phyloP scores from a whole-genome alignment of 2,797 vertebrate species.

The Poecilia picta region DNA sequence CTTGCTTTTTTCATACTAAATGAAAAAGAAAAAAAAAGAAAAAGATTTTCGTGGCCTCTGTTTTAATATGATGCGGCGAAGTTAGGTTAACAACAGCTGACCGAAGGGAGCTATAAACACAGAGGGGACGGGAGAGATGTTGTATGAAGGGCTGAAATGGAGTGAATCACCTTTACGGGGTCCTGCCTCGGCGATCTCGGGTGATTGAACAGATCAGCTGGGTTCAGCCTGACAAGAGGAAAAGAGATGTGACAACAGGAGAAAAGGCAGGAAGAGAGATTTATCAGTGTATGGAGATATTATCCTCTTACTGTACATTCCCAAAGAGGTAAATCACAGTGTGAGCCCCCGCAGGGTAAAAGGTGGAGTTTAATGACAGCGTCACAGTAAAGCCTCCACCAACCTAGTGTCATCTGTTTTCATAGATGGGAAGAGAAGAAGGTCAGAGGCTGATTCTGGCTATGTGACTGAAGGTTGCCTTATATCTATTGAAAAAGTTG shows the following conservation, averaged over 20 bases:
- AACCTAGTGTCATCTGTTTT: constrained; percentile 18
- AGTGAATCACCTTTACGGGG: constrained; percentile 67
- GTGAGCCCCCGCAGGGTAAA: constrained; percentile 45
- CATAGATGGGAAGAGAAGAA: not conserved
- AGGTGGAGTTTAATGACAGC: constrained; percentile 34
- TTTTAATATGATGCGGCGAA: constrained; percentile 27
- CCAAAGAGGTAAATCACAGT: constrained; percentile 47
- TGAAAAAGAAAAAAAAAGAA: constrained; percentile 15
- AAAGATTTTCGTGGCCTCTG: constrained; percentile 17
- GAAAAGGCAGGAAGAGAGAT: constrained; percentile 40
- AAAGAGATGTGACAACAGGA: constrained; percentile 33
- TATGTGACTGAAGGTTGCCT: not conserved
- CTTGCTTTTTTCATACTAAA: constrained; percentile 12
- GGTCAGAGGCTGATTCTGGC: constrained; percentile 13
- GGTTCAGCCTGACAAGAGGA: constrained; percentile 49
- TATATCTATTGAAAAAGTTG: not conserved
- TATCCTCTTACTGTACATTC: constrained; percentile 46
- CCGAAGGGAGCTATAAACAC: constrained; percentile 43
- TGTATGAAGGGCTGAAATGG: constrained; percentile 53
- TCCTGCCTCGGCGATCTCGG: constrained; percentile 59
- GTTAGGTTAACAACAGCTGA: constrained; percentile 48
- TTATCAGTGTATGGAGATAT: constrained; percentile 42
- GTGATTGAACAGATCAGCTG: constrained; percentile 69
- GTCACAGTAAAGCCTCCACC: constrained; percentile 23
- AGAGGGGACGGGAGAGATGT: constrained; percentile 47